These are phyloP conservation scores for Stenolophus ochropezus DNA, from an alignment of 2,888 invertebrate genomes.

Conservation along the genomic window DNA sequence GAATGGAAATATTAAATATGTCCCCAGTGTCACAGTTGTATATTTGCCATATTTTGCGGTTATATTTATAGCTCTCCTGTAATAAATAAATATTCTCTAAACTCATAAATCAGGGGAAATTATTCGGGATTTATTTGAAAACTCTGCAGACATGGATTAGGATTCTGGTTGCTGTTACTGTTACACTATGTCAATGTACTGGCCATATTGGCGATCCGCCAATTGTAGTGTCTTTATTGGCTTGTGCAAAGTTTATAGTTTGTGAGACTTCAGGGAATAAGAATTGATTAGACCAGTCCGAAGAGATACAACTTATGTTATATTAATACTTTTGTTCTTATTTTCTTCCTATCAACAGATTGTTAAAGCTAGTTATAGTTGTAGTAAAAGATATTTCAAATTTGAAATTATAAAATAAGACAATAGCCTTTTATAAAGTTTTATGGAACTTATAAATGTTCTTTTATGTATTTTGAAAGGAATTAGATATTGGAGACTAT, in stretches of 20 bases:
- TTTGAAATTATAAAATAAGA: too few relatives aligned
- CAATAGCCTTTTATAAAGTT: too few relatives aligned
- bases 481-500: too few relatives aligned
- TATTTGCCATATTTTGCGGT: neutral
- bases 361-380: too few relatives aligned
- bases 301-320: too few relatives aligned
- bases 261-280: neutral
- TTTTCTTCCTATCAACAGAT: too few relatives aligned
- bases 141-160: neutral
- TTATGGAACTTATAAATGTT: too few relatives aligned
- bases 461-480: too few relatives aligned
- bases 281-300: neutral
- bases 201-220: conserved; percentile 31
- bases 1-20: too few relatives aligned
- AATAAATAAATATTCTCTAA: neutral
- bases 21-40: too few relatives aligned
- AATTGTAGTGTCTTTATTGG: conserved; percentile 44
- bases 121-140: neutral
- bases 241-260: neutral
- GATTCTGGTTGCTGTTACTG: neutral
- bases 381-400: too few relatives aligned
- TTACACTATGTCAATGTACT: neutral
- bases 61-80: neutral
- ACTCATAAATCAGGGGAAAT: neutral
- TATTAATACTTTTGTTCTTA: too few relatives aligned